These are phyloP conservation scores for Parauchenoglanis punctatus DNA, from an alignment of 2,797 vertebrate genomes.

Conservation along the genomic window DNA sequence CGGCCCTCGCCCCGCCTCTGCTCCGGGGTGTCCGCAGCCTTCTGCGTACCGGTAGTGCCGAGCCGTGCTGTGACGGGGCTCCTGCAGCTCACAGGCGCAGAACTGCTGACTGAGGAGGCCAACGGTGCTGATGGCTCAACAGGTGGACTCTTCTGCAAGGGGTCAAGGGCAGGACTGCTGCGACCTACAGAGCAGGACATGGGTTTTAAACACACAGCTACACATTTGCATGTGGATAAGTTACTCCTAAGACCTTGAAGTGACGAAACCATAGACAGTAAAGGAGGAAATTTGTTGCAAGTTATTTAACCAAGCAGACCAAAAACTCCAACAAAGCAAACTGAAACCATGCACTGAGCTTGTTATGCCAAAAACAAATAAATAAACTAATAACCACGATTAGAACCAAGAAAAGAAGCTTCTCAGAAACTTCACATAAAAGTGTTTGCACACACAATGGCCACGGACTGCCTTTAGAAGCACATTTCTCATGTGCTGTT, in stretches of 20 bases:
- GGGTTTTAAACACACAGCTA: not conserved
- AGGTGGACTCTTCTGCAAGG: slow-evolving; percentile 82
- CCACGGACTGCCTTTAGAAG: not conserved
- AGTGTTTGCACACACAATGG: not conserved
- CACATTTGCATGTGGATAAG: not conserved
- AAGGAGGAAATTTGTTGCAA: not conserved
- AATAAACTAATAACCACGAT: not conserved
- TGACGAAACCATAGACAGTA: not conserved
- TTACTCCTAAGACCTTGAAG: not conserved
- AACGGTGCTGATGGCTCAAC: slow-evolving; percentile 82
- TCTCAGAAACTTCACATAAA: not conserved
- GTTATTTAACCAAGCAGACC: not conserved
- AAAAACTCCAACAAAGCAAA: not conserved
- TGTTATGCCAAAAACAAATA: not conserved
- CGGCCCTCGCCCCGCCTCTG: slow-evolving; percentile 82
- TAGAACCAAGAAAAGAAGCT: not conserved
- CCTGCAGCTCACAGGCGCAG: slow-evolving; percentile 80
- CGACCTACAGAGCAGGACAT: slow-evolving; percentile 71
- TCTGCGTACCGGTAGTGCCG: slow-evolving; percentile 76
- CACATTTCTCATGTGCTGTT: not conserved
- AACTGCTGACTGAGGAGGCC: slow-evolving; percentile 68
- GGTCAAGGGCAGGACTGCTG: slow-evolving; percentile 81
- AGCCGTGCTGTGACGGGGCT: slow-evolving; percentile 79
- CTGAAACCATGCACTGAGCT: not conserved
- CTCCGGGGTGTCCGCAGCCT: slow-evolving; percentile 81